Percentiles rank a stretch among this genome's conserved stretches.
Conservation (phyloP, 2,888 invertebrate genomes). For the Oscheius sp. region DNA sequence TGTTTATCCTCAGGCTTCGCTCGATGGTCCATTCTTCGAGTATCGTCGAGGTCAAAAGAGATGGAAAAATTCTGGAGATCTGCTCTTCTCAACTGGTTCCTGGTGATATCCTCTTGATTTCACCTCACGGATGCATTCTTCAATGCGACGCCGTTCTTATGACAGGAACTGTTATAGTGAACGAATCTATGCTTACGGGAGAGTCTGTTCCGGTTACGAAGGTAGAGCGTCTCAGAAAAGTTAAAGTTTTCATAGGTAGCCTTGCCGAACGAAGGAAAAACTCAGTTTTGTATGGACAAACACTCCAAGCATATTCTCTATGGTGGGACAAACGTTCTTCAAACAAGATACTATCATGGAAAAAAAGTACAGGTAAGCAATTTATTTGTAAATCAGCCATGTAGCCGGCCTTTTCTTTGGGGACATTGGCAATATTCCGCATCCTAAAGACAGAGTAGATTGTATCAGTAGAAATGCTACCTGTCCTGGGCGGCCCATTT, state of each 20-base stretch:
- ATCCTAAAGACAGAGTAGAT: slow-evolving; percentile 19
- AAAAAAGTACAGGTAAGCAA: slow-evolving; percentile 62
- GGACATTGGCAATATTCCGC: slow-evolving; percentile 24
- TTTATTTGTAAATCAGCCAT: not conserved
- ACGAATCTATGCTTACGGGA: slow-evolving; percentile 93
- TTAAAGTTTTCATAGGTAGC: slow-evolving; percentile 1
- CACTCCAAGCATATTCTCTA: slow-evolving; percentile 86
- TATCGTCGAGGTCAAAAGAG: slow-evolving; percentile 77
- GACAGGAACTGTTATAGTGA: slow-evolving; percentile 87
- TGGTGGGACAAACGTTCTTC: slow-evolving; percentile 87
- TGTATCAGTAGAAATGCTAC: no score
- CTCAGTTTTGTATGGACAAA: slow-evolving; percentile 76
- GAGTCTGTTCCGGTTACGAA: slow-evolving; percentile 93
- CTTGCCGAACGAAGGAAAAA: slow-evolving; percentile 19
- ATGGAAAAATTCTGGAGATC: slow-evolving; percentile 40
- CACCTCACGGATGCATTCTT: slow-evolving; percentile 81
- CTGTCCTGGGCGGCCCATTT: slow-evolving; percentile 41
- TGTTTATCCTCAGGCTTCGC: slow-evolving; percentile 36
- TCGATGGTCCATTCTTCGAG: slow-evolving; percentile 82
- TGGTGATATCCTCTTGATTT: slow-evolving; percentile 75
- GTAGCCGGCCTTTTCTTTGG: not conserved
- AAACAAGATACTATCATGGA: slow-evolving; percentile 78
- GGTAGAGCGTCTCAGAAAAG: slow-evolving; percentile 70
- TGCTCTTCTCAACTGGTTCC: slow-evolving; percentile 77
- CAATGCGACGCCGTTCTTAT: slow-evolving; percentile 84